Evolutionary conservation across 2,113 vertebrate genomes (phyloP).

Genomic region (Toxotes jaculatrix): DNA sequence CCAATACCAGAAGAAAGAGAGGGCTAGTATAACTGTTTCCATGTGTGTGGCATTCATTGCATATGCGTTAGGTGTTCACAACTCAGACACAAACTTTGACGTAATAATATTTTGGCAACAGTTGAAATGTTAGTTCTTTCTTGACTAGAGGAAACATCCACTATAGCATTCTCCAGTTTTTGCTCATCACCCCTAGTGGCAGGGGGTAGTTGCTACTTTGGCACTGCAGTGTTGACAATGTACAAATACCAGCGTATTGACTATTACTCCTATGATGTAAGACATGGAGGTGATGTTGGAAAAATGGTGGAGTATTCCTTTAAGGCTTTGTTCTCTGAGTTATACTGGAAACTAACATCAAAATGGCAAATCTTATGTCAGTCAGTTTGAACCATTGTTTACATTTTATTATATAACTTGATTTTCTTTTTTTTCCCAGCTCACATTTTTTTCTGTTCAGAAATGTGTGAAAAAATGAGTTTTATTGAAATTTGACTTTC

Average conservation of each 20-base stretch:
- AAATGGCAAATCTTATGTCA: conserved; percentile 55
- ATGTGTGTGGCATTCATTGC: background rate
- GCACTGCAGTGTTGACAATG: conserved; percentile 7
- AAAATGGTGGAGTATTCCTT: conserved; percentile 60
- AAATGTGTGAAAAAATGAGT: conserved; percentile 7
- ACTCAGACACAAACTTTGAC: background rate
- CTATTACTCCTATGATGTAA: background rate
- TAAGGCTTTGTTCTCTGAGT: conserved; percentile 35
- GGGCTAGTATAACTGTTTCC: too few relatives aligned
- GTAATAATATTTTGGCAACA: background rate
- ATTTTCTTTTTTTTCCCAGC: conserved; percentile 24
- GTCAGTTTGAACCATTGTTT: conserved; percentile 52
- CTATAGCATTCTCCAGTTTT: background rate
- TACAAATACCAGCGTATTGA: background rate
- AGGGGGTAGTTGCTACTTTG: background rate
- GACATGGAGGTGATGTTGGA: background rate
- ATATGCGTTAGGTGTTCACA: background rate
- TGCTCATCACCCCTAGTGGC: background rate
- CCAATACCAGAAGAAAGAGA: background rate
- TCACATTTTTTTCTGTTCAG: conserved; percentile 8
- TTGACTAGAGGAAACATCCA: background rate
- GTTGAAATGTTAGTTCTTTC: background rate
- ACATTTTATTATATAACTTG: conserved; percentile 25
- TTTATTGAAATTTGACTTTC: conserved; percentile 3
- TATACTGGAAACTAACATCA: conserved; percentile 59